A percentile compares a stretch with the other conserved stretches of the same genome.
Conservation (phyloP, 64 coral and sea anemone genomes). For the Pachyseris speciosa region DNA sequence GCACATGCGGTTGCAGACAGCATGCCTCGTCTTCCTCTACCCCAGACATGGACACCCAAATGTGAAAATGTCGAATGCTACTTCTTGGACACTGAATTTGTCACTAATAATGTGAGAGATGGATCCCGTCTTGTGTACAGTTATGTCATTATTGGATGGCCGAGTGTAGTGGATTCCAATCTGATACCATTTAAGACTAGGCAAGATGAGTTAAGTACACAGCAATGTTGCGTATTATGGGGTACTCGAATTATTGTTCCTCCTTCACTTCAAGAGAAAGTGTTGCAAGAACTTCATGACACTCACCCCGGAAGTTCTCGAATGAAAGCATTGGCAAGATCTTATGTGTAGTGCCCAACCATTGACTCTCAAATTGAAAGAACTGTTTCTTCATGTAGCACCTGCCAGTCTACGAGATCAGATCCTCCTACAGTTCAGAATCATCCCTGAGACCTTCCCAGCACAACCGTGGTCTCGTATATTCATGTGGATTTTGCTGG, state of each 20-base stretch:
- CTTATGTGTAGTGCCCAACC: conserved; percentile 52
- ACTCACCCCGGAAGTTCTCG: conserved; percentile 36
- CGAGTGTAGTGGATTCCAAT: conserved; percentile 48
- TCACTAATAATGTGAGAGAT: conserved; percentile 28
- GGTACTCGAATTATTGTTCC: conserved; percentile 29
- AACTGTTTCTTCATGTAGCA: not conserved
- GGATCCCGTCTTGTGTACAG: conserved; percentile 42
- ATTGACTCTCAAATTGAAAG: conserved; percentile 55
- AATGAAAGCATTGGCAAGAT: conserved; percentile 51
- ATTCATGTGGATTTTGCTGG: conserved; percentile 61
- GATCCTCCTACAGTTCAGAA: no score
- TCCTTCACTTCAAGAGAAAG: conserved; percentile 44
- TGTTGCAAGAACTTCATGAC: conserved; percentile 50
- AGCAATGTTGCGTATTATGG: conserved; percentile 46
- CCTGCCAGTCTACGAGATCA: not conserved
- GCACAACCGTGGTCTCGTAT: conserved; percentile 26
- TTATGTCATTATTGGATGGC: conserved; percentile 48
- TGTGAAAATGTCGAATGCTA: conserved; percentile 18
- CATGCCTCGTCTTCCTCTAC: conserved; percentile 43
- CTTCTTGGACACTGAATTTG: conserved; percentile 53
- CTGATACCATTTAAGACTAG: conserved; percentile 56
- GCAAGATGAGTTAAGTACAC: conserved; percentile 36
- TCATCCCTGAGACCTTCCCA: no score
- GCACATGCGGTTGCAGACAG: not conserved
- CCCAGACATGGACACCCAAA: conserved; percentile 61